Conservation (phyloP, 1,140 invertebrate genomes). For the Drosophila lacteicornis region DNA sequence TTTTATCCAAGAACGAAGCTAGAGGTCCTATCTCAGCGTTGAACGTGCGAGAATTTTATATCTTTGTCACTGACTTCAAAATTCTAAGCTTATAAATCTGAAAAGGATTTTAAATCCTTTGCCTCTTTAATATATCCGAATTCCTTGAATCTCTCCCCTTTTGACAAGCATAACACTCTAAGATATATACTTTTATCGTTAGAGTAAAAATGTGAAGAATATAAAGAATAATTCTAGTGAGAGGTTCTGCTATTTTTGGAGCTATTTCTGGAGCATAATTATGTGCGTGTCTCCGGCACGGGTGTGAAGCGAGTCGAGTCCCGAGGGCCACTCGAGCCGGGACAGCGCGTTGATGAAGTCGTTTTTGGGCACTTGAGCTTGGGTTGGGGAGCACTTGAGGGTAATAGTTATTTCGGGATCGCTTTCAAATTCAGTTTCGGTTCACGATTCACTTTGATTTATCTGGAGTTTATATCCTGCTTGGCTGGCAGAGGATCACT, state of each 20-base stretch:
- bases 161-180: too few species aligned
- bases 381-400: constrained; percentile 33
- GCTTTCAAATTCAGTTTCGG: constrained; percentile 2
- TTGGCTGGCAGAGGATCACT: constrained; percentile 8
- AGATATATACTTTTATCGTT: too few species aligned
- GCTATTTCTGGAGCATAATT: constrained; percentile 30
- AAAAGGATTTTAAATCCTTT: neutral
- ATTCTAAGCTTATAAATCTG: neutral
- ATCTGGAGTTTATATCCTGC: constrained; percentile 32
- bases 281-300: constrained; percentile 35
- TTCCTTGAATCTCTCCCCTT: neutral
- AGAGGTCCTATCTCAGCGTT: too few species aligned
- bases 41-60: too few species aligned
- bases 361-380: constrained; percentile 33
- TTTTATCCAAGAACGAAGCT: too few species aligned
- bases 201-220: neutral
- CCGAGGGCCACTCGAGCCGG: constrained; percentile 57
- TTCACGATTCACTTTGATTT: constrained; percentile 24
- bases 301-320: constrained; percentile 33
- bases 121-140: neutral
- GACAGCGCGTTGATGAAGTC: constrained; percentile 50
- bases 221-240: neutral
- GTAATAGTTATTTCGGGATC: constrained; percentile 26
- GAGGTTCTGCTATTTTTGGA: constrained; percentile 24
- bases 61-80: too few species aligned